Base-by-base conservation (phyloP, 2,113 vertebrate genomes). In the Semnornis frantzii region DNA sequence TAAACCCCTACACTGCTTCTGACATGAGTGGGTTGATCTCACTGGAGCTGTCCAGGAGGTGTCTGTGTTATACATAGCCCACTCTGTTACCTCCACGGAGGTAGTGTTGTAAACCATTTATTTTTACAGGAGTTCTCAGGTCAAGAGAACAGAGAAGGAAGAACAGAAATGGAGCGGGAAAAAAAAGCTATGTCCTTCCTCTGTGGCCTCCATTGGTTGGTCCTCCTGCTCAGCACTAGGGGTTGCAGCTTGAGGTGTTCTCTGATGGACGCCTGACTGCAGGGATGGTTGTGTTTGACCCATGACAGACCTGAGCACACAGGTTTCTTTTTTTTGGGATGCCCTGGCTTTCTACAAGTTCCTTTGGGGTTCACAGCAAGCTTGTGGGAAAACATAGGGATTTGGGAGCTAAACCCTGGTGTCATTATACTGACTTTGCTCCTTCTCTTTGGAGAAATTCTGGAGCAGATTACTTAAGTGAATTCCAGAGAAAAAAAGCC, bases 1-100 rank as follows among this genome's bases (percentile, higher is more conserved):
- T 0, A 2, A 55, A 8, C 25, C 33, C 17, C 10, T 7, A 25
- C 31, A 31, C 19, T 8, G 9, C 10, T 37, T 24, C 1, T 7
- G 59, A 25, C 8, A 17, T 6, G 12, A 17, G 10, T 1, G 8
- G 52, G 37, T 14, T 72, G 34, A 64, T 37, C 55, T 87, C 39
- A 4, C n/a, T 39, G 31, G 21, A 10, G 37, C 25, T 48, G 33
- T 0, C 3, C 66, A 70, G 70, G 19, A 84, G 16, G 2, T 62
- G 27, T 15, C 59, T 1, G 0, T 24, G 23, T 50, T 39, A 19
- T 44, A 58, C 3, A 4, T 10, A 54, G 11, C 5, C 63, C 46
- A 71, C 10, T 17, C n/a, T 20, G 5, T 52, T 76, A 59, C 46
- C 28, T 85, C 25, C n/a, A 17, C 16, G 78, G 65, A 64, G 63